phyloP scores from a whole-genome alignment of 2,888 invertebrate genomes.

The Melinopterus prodromus region DNA sequence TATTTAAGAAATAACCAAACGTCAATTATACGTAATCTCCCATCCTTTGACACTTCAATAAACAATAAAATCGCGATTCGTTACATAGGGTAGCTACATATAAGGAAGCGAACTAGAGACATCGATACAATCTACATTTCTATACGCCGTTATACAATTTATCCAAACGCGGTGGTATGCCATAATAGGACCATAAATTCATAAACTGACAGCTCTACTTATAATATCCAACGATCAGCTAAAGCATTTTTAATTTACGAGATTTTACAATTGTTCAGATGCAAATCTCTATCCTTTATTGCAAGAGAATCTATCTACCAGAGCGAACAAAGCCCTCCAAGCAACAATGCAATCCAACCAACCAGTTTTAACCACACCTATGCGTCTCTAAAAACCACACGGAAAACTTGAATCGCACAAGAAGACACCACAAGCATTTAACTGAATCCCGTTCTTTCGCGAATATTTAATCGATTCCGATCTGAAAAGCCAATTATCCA shows the following conservation, averaged over 20 bases:
- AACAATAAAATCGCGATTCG: neutral
- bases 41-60: slow-evolving; percentile 4
- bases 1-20: neutral
- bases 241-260: neutral
- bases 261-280: neutral
- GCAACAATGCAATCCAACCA: neutral
- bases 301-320: neutral
- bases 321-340: neutral
- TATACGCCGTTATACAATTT: neutral
- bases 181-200: neutral
- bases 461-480: neutral
- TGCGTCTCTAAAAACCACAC: neutral
- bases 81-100: neutral
- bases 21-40: neutral
- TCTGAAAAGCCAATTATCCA: neutral
- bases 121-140: neutral
- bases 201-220: neutral
- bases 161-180: neutral
- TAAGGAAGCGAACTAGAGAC: neutral
- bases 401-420: neutral
- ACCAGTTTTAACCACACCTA: neutral
- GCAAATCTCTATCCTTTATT: neutral
- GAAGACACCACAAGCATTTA: neutral
- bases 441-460: neutral
- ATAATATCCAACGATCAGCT: neutral